Base-by-base conservation (phyloP, 2,113 vertebrate species). In the Grallaria varia region DNA sequence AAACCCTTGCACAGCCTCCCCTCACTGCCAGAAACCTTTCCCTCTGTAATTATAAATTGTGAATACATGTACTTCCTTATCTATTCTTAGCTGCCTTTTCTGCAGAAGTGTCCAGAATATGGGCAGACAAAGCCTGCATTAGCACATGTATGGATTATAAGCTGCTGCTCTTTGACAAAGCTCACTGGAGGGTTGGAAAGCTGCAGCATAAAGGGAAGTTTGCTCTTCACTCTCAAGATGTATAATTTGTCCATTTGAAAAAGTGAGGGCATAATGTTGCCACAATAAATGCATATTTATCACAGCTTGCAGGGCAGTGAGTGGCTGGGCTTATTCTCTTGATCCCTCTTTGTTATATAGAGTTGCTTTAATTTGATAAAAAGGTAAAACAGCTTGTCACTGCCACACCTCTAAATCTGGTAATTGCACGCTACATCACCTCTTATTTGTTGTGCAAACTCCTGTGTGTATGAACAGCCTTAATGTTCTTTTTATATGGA, bases 361-460 rank as follows among this genome's bases (percentile, higher is more conserved):
- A 84, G 76, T 28, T 89, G 66, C 85, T 88, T 90, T 94, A 92
- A 93, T 92, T 67, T 68, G 60, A 71, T 59, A 84, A 84, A 92
- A 86, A 89, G 83, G 88, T 88, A 23, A 66, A 94, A 31, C 88
- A 96, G 96, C 96, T 94, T 94, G 92, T 52, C 68, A 22, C 79
- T 96, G 83, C 85, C 72, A 63, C 92, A 74, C 95, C 93, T 86
- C 93, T 83, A 89, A 94, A 96, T 96, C 85, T 96, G 96, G 92
- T 96, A 96, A 97, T 96, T 96, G 95, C 96, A 95, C 28, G 28
- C 94, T 94, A 81, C 93, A 92, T 91, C 93, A 94, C 93, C 86
- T 93, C 95, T 64, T 78, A 71, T 84, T 93, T 94, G 76, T 93
- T 89, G 94, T 80, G 64, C 78, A 86, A 66, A 84, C 87, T 76